Percentiles rank a stretch among this genome's conserved stretches.
Evolutionary conservation across 2,888 invertebrate genomes (phyloP).

Genomic region (Acanthosepion lycidas): DNA sequence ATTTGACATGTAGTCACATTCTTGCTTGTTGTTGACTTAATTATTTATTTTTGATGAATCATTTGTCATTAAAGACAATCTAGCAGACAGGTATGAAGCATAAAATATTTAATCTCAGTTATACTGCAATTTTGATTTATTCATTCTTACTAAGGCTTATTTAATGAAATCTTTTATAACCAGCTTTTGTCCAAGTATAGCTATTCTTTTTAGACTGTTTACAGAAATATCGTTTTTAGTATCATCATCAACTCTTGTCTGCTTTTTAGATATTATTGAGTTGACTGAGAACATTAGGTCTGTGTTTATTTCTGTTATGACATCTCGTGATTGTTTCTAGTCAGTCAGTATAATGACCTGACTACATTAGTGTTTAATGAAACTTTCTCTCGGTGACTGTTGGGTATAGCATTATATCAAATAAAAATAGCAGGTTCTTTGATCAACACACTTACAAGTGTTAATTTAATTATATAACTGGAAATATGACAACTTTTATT

Average conservation of each 20-base stretch:
- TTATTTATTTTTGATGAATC: too few relatives aligned
- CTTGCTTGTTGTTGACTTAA: too few relatives aligned
- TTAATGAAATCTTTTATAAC: background rate
- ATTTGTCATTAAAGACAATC: too few relatives aligned
- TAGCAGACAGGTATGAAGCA: background rate
- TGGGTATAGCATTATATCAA: background rate
- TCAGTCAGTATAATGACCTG: background rate
- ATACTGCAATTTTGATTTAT: background rate
- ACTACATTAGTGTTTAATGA: background rate
- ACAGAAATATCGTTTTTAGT: background rate
- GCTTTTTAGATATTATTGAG: background rate
- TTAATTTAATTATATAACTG: too few relatives aligned
- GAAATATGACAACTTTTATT: background rate
- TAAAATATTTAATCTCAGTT: background rate
- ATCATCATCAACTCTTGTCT: background rate
- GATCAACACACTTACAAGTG: background rate
- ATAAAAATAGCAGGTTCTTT: background rate
- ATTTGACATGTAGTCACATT: too few relatives aligned
- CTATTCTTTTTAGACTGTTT: background rate
- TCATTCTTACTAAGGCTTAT: background rate
- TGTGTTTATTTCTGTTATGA: background rate
- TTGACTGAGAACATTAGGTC: background rate
- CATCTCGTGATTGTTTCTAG: background rate
- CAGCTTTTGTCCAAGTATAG: background rate
- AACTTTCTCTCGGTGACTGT: background rate